Percentiles rank a stretch among this genome's conserved stretches.
Conservation (phyloP, 2,113 vertebrate species). For the Thryonomys swinderianus region DNA sequence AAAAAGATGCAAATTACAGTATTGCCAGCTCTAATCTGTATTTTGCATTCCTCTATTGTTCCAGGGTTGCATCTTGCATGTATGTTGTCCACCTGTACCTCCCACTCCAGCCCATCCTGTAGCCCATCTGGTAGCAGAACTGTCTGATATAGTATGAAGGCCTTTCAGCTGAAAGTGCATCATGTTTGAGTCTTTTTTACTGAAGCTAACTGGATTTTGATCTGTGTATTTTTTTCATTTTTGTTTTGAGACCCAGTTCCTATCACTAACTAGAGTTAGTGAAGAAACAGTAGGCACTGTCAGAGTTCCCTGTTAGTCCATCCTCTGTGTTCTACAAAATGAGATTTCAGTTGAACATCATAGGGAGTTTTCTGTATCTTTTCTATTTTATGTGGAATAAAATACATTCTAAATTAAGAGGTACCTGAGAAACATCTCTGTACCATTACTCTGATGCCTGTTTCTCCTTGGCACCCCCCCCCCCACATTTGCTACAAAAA, state of each 20-base stretch:
- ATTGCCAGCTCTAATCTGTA: background rate
- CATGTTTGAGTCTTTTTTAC: background rate
- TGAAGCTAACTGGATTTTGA: background rate
- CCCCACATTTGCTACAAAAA: conserved; percentile 1
- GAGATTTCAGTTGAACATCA: background rate
- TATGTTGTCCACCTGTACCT: background rate
- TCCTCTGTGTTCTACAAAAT: background rate
- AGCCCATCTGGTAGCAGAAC: background rate
- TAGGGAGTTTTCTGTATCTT: background rate
- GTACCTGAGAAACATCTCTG: background rate
- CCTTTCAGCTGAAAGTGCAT: background rate
- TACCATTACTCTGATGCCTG: background rate
- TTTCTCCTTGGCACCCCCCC: background rate
- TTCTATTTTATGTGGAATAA: conserved; percentile 9
- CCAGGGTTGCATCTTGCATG: background rate
- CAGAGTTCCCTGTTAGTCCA: background rate
- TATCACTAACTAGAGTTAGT: background rate
- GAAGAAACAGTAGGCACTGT: background rate
- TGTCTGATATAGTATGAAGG: background rate
- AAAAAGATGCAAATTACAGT: background rate
- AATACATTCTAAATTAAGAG: background rate
- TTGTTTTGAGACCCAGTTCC: background rate
- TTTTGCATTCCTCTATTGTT: background rate
- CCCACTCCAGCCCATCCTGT: background rate
- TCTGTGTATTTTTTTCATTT: background rate